Conservation (phyloP, 1,140 invertebrate genomes). For the Periplaneta americana region DNA sequence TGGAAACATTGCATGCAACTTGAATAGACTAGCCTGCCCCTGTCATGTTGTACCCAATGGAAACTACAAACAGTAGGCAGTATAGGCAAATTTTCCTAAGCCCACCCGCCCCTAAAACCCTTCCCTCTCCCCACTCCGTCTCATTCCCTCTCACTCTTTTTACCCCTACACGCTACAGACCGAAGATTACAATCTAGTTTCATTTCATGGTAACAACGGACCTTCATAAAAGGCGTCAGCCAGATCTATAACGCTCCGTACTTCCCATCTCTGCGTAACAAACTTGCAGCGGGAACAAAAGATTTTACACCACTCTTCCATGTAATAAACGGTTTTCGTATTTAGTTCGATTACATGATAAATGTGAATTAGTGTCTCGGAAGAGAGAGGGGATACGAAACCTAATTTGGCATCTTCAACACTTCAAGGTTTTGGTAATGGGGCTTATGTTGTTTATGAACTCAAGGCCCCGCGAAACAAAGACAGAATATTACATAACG, state of each 20-base stretch:
- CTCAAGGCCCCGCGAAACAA: background rate
- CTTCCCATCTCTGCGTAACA: background rate
- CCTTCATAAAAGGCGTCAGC: background rate
- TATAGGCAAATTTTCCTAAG: background rate
- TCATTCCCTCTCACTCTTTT: background rate
- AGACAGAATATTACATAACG: too few species aligned
- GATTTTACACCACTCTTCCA: too few species aligned
- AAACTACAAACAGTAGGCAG: background rate
- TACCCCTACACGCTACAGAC: background rate
- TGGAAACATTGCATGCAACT: constrained; percentile 4
- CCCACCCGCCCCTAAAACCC: background rate
- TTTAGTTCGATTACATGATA: too few species aligned
- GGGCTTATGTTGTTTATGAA: background rate
- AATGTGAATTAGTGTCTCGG: too few species aligned
- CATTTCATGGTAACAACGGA: background rate
- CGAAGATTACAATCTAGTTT: background rate
- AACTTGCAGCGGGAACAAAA: too few species aligned
- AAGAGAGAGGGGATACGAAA: background rate
- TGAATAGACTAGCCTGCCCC: background rate
- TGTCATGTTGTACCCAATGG: background rate
- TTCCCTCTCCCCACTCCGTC: background rate
- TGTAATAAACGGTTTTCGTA: too few species aligned
- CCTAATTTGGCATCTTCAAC: background rate
- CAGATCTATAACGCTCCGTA: background rate
- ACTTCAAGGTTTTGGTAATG: background rate